phyloP scores from a whole-genome alignment of 53 echinoderm and acorn worm species.

The Mesocentrotus franciscanus region DNA sequence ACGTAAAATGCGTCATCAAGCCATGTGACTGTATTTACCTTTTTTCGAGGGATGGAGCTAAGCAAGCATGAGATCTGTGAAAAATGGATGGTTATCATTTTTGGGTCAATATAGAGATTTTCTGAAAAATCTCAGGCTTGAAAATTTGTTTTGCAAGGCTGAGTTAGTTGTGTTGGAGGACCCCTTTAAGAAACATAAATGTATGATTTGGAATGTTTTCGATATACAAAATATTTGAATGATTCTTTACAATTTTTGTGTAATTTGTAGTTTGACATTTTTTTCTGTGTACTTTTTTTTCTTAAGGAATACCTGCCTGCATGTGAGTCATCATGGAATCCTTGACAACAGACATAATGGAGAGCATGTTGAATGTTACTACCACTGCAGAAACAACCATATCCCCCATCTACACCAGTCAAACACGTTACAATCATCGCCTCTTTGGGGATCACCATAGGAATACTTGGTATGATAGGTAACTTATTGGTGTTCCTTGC shows the following conservation, averaged over 20 bases:
- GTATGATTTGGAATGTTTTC: neutral
- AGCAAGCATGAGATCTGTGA: too few relatives aligned
- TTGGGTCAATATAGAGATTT: too few relatives aligned
- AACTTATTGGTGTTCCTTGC: slow-evolving; percentile 69
- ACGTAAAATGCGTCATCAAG: too few relatives aligned
- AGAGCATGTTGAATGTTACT: neutral
- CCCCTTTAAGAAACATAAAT: neutral
- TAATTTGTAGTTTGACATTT: too few relatives aligned
- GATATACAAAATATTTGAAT: neutral
- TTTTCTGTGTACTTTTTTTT: neutral
- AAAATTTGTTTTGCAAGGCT: too few relatives aligned
- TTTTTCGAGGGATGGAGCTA: too few relatives aligned
- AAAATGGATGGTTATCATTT: too few relatives aligned
- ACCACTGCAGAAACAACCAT: neutral
- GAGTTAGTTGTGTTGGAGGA: too few relatives aligned
- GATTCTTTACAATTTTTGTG: neutral
- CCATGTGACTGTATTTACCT: too few relatives aligned
- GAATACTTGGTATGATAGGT: slow-evolving; percentile 37
- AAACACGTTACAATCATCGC: neutral
- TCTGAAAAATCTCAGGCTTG: too few relatives aligned
- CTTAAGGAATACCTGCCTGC: neutral
- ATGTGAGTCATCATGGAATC: too few relatives aligned
- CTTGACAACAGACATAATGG: neutral
- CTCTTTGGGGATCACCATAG: neutral
- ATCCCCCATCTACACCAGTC: neutral